Percentiles rank a stretch among this genome's conserved stretches.
Conservation (phyloP, 2,797 vertebrate species). For the Phoxinus dragarum region DNA sequence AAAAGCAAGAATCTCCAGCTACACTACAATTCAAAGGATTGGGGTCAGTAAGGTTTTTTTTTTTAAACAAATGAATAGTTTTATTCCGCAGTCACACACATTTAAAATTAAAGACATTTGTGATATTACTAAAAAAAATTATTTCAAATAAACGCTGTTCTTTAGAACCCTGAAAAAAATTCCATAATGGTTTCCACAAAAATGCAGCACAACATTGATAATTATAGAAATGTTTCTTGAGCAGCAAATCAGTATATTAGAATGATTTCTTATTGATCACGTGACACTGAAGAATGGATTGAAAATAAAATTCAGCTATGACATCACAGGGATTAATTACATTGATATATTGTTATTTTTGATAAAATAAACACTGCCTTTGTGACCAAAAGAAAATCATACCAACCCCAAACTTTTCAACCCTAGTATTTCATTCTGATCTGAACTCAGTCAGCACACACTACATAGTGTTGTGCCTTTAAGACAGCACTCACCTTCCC, state of each 20-base stretch:
- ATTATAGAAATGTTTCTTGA: not conserved
- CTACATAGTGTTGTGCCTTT: constrained; percentile 57
- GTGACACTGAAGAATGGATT: not conserved
- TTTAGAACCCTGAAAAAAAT: not conserved
- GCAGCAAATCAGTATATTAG: not conserved
- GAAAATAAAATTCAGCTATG: not conserved
- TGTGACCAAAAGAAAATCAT: too few relatives aligned
- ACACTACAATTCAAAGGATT: not conserved
- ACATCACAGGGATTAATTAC: not conserved
- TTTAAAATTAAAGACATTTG: not conserved
- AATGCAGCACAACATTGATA: not conserved
- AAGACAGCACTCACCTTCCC: constrained; percentile 85
- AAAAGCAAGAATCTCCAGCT: not conserved
- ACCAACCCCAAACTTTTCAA: too few relatives aligned
- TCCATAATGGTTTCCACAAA: not conserved
- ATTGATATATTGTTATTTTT: not conserved
- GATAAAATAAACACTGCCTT: not conserved
- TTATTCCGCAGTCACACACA: not conserved
- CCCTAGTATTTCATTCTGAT: not conserved
- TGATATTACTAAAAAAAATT: not conserved
- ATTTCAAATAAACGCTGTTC: not conserved
- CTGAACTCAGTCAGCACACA: not conserved
- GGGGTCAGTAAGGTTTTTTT: not conserved
- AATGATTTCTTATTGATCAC: not conserved
- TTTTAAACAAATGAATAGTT: not conserved